Evolutionary conservation across 2,113 vertebrate genomes (phyloP).

Genomic region (Xiphophorus couchianus): DNA sequence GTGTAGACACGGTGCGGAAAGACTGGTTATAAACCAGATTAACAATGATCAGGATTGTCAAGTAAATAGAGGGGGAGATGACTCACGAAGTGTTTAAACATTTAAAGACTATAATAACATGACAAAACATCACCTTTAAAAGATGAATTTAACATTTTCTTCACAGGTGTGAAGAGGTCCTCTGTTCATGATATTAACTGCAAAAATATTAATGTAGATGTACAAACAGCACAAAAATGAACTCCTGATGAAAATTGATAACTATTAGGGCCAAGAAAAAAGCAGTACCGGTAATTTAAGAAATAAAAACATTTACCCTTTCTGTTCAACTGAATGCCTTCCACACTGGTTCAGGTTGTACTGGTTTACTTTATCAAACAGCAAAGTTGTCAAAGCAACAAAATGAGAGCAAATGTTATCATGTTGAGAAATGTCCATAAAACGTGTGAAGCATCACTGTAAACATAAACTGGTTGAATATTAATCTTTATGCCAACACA

Average conservation of each 20-base stretch:
- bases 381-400: neutral
- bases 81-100: neutral
- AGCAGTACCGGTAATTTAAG: neutral
- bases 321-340: neutral
- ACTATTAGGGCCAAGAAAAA: neutral
- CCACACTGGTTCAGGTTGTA: neutral
- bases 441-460: neutral
- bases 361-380: conserved; percentile 20
- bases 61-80: conserved; percentile 20
- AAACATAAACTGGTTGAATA: neutral
- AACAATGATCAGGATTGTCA: conserved; percentile 23
- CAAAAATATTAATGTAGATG: no score
- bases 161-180: neutral
- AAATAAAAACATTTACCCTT: neutral
- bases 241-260: neutral
- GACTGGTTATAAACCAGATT: conserved; percentile 44
- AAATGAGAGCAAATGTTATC: neutral
- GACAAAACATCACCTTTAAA: neutral
- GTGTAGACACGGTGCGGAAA: conserved; percentile 12
- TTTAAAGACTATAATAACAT: neutral
- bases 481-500: neutral
- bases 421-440: neutral
- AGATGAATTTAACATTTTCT: neutral
- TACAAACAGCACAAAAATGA: neutral
- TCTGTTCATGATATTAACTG: neutral